Evolutionary conservation across 2,797 vertebrate species (phyloP).

Genomic region (Trichosurus vulpecula): DNA sequence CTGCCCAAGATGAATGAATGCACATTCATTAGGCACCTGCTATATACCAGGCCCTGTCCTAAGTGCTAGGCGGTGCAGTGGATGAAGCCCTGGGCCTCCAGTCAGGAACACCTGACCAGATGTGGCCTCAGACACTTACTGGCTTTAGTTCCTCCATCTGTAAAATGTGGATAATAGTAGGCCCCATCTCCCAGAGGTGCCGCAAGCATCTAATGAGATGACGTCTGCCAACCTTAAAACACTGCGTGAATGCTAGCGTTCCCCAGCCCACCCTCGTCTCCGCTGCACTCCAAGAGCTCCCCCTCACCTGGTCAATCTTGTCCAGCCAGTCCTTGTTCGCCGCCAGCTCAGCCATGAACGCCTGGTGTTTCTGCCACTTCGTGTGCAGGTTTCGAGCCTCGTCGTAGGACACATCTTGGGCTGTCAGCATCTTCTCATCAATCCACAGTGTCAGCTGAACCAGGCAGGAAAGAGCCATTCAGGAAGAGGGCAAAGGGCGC

Average conservation of each 20-base stretch:
- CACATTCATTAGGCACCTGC: not conserved
- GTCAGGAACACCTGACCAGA: too few relatives aligned
- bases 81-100: not conserved
- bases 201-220: too few relatives aligned
- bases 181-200: too few relatives aligned
- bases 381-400: slow-evolving; percentile 95
- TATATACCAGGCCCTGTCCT: not conserved
- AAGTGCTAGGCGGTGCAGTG: too few relatives aligned
- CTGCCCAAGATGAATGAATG: not conserved
- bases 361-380: slow-evolving; percentile 98
- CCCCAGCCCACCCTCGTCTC: not conserved
- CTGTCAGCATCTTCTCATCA: slow-evolving; percentile 96
- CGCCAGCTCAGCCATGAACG: slow-evolving; percentile 94
- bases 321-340: slow-evolving; percentile 97
- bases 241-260: too few relatives aligned
- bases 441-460: slow-evolving; percentile 94
- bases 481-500: not conserved
- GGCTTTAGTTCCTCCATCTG: not conserved
- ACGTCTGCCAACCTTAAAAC: too few relatives aligned
- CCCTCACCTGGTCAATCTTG: slow-evolving; percentile 91
- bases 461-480: not conserved
- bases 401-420: slow-evolving; percentile 96
- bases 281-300: not conserved
- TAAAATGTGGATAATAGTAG: not conserved
- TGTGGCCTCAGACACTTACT: not conserved